Percentiles rank a stretch among this genome's conserved stretches.
These are phyloP conservation scores for Oncorhynchus tshawytscha DNA, from an alignment of 2,113 vertebrate species.

Conservation along the genomic window DNA sequence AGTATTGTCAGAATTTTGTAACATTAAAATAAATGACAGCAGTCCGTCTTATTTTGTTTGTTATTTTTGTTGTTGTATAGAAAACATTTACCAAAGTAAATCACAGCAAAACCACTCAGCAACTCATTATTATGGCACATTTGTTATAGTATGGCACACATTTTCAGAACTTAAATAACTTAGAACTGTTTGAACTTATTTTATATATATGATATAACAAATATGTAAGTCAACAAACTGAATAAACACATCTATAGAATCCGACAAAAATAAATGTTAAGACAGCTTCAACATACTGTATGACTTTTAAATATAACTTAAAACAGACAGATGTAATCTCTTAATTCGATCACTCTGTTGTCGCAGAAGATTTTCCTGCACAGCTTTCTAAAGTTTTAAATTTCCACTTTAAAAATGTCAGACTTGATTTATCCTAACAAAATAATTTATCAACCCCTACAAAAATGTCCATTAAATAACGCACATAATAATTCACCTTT, in stretches of 20 bases:
- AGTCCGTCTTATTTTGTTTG: neutral
- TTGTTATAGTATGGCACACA: no score
- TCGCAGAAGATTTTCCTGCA: no score
- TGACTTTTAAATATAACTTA: neutral
- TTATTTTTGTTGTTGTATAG: constrained; percentile 7
- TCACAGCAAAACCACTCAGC: neutral
- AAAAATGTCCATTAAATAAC: no score
- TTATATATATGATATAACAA: constrained; percentile 25
- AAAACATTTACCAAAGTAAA: neutral
- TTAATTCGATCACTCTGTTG: neutral
- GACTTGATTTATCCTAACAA: no score
- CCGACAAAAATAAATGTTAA: constrained; percentile 18
- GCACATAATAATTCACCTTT: no score
- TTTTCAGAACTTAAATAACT: neutral
- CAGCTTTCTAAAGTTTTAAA: no score
- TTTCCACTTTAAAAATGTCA: no score
- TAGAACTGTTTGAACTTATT: neutral
- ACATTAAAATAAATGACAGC: neutral
- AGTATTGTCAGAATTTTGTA: neutral
- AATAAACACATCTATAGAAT: constrained; percentile 21
- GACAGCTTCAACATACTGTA: neutral
- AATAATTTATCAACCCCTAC: no score
- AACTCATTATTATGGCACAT: constrained; percentile 3
- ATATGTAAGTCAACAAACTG: constrained; percentile 15
- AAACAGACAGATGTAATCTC: constrained; percentile 4